Evolutionary conservation across 2,113 vertebrate species (phyloP).

Genomic region (Colistium nudipinnis): DNA sequence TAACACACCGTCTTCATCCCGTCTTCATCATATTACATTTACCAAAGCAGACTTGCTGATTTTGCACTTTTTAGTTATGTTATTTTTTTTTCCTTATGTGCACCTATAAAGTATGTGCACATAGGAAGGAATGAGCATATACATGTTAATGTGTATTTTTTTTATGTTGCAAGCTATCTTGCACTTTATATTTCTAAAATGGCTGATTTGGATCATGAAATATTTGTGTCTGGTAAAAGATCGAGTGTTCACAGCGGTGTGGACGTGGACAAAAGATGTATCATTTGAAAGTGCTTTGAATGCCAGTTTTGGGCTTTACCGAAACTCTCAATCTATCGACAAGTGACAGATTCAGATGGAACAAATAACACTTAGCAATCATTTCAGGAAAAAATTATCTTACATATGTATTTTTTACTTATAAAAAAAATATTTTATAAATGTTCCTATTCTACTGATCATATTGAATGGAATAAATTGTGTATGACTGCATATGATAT

Average conservation of each 20-base stretch:
- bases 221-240: neutral
- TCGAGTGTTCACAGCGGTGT: neutral
- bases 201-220: neutral
- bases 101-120: neutral
- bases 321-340: too few species aligned
- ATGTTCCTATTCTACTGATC: neutral
- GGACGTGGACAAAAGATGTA: too few species aligned
- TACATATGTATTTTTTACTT: constrained; percentile 23
- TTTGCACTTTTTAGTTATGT: constrained; percentile 62
- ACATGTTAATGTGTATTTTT: constrained; percentile 2
- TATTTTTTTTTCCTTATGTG: neutral
- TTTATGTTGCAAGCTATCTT: neutral
- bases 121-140: neutral
- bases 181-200: neutral
- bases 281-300: too few species aligned
- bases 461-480: constrained; percentile 53
- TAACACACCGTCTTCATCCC: neutral
- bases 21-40: too few species aligned
- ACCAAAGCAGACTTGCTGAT: constrained; percentile 40
- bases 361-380: neutral
- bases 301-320: too few species aligned
- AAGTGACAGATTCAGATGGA: constrained; percentile 1
- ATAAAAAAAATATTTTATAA: constrained; percentile 18
- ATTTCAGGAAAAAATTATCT: neutral
- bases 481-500: constrained; percentile 1